Base-by-base conservation (phyloP, 2,888 invertebrate species). In the Pegoplata infirma region DNA sequence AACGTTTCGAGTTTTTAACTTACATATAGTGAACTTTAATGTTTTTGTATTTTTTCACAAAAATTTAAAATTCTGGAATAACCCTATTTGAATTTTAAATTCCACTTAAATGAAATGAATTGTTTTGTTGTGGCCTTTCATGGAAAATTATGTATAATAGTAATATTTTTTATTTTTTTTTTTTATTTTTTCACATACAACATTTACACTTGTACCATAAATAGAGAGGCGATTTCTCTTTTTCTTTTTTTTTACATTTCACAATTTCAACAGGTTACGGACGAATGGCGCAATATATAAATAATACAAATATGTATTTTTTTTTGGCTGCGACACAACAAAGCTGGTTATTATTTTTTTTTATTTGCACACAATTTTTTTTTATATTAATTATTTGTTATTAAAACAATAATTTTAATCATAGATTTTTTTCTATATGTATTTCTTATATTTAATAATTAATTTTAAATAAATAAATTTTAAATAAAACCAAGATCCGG, bases 161-260 rank as follows among this genome's bases (percentile, higher is more conserved):
- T 21, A 21, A 4, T 7, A n/a, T 49, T 8, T 21, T 21, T 49
- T 49, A 47, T 16, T 28, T 19, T 12, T 12, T 55, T 55, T 55
- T 32, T 55, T 55, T 17, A 32, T n/a, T 17, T 55, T 16, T 19
- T 32, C 8, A 47, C 17, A 51, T 16, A 53, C 16, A 71, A 63
- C 21, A 36, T 36, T 72, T 47, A 44, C 25, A 55, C 23, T 47
- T 12, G 63, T 36, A 10, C 64, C 47, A 64, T 64, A 56, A 72
- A 49, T 64, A 55, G 40, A 49, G 17, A 40, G 55, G 1, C 36
- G 64, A 72, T 72, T 64, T 72, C 64, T 72, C 72, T 64, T 72
- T 66, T 23, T 72, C 56, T 72, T 64, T 72, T 66, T 23, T 72
- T 64, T 72, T 40, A 58, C 19, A 72, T 64, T 64, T 64, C 49